Evolutionary conservation across 2,797 vertebrate genomes (phyloP), one percentile per base, ranked within the genome.

Genomic region (Adelosebastes latens): DNA sequence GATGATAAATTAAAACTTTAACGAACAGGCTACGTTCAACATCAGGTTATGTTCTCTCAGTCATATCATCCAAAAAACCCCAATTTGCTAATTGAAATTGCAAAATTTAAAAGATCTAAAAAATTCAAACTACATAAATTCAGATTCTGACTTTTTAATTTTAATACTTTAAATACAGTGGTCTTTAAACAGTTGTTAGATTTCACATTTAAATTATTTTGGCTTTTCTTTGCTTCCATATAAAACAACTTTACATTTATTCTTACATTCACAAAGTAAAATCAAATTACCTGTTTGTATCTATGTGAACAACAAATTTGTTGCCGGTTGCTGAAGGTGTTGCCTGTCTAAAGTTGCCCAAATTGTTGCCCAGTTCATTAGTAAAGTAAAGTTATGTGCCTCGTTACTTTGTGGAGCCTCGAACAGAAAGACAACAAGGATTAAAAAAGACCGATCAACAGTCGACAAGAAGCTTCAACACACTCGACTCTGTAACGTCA

Each of bases 371-470:
- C 25, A 2, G 42, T 18, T 55, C 27, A n/a, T 66, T 4, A 18
- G 5, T 18, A 2, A 24, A 4, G 6, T 75, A 27, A 2, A 65
- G 9, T 64, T 83, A 89, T 86, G 89, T 89, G 87, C 85, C 81
- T 81, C 60, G 2, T 58, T 81, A 82, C 84, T 85, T 72, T 81
- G 31, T 31, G 56, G 71, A 79, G 56, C 55, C 52, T 79, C 68
- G 0, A 20, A 80, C 77, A 55, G 11, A 16, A 69, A 82, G 39
- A 81, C 62, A 22, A 81, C 5, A 39, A 32, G 20, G 14, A 29
- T 49, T 9, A 27, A 12, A 39, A 55, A 24, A 53, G 88, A 93
- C 88, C 36, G 92, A 91, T 92, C 92, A 93, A 93, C 93, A 91
- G 91, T 87, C 88, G 8, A 61, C 59, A 75, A 62, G 34, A 64